phyloP scores from a whole-genome alignment of 2,797 vertebrate species.

The Helostoma temminkii region DNA sequence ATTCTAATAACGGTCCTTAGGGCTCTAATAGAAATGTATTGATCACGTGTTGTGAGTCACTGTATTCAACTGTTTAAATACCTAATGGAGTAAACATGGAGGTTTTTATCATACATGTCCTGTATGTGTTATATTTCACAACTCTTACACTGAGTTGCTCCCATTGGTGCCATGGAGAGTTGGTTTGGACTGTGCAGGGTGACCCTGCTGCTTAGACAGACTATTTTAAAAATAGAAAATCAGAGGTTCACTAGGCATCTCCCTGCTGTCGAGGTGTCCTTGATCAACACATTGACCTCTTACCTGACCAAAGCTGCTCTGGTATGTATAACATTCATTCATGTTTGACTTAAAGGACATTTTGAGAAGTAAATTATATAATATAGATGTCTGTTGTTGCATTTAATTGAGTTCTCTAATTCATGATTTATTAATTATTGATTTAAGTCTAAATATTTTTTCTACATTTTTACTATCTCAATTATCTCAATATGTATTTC shows the following conservation, averaged over 20 bases:
- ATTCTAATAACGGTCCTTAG: constrained; percentile 75
- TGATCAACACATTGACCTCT: constrained; percentile 26
- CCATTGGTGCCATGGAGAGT: constrained; percentile 6
- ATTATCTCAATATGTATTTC: no score
- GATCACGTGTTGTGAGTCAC: constrained; percentile 72
- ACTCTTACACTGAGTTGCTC: constrained; percentile 1
- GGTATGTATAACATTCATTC: not conserved
- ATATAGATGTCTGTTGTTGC: not conserved
- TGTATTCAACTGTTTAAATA: constrained; percentile 43
- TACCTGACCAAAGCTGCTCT: constrained; percentile 1
- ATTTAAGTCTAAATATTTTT: no score
- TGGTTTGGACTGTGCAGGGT: constrained; percentile 15
- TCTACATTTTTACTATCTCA: no score
- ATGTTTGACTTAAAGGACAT: constrained; percentile 3
- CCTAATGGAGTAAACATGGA: constrained; percentile 22
- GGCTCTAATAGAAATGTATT: constrained; percentile 81
- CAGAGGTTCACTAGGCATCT: not conserved
- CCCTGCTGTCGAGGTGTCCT: constrained; percentile 23
- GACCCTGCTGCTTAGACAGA: constrained; percentile 29
- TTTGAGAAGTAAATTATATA: not conserved
- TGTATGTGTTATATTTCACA: constrained; percentile 11
- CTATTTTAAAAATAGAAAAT: constrained; percentile 13
- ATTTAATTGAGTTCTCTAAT: not conserved
- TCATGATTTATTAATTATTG: no score
- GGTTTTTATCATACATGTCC: constrained; percentile 13